phyloP scores from a whole-genome alignment of 2,113 vertebrate species.

The Cervus canadensis region DNA sequence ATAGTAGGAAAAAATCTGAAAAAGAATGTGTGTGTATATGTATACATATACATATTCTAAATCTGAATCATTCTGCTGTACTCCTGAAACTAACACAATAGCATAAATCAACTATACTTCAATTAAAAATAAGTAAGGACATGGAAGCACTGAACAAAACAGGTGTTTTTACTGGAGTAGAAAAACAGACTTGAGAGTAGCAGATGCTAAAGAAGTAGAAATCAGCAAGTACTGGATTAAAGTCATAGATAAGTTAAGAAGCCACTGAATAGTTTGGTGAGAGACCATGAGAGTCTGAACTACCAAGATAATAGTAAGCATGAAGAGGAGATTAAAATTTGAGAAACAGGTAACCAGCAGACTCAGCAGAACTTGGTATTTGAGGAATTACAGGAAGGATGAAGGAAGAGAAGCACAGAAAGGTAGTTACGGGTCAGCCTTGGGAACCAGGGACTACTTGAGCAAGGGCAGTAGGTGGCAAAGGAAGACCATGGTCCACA shows the following conservation, averaged over 20 bases:
- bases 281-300: background rate
- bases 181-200: background rate
- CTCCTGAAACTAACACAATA: background rate
- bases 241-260: background rate
- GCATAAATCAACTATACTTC: background rate
- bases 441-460: background rate
- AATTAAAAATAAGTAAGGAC: background rate
- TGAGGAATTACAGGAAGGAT: background rate
- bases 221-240: background rate
- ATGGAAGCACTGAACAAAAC: background rate
- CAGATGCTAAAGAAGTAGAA: background rate
- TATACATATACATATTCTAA: background rate
- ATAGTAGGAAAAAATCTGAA: background rate
- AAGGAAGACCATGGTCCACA: background rate
- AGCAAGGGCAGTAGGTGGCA: accelerated
- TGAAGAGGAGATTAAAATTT: background rate
- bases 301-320: background rate
- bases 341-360: background rate
- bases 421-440: no score
- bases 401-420: background rate
- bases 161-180: background rate
- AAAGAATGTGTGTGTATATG: background rate
- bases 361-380: background rate
- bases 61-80: background rate
- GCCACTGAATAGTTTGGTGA: background rate